These are phyloP conservation scores for Hirundichthys speculiger DNA, from an alignment of 2,113 vertebrate genomes.

Conservation along the genomic window DNA sequence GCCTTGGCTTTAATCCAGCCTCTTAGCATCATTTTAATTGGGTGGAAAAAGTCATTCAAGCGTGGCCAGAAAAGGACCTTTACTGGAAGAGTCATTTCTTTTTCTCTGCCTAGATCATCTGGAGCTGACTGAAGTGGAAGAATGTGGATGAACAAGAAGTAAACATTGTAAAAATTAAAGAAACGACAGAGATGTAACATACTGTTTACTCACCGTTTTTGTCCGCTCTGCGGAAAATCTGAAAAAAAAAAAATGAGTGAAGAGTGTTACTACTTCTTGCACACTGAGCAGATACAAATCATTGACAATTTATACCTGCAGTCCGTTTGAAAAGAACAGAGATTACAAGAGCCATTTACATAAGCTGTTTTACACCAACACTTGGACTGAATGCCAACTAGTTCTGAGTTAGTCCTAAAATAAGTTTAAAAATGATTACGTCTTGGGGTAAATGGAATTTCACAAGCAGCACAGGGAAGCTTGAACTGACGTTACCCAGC, in stretches of 20 bases:
- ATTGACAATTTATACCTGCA: too few relatives aligned
- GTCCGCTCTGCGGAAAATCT: conserved; percentile 84
- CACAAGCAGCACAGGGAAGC: neutral
- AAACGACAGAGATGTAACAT: neutral
- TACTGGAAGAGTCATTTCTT: conserved; percentile 19
- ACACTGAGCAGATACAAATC: conserved; percentile 20
- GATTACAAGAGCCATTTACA: too few relatives aligned
- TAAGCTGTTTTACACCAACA: too few relatives aligned
- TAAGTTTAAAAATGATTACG: conserved; percentile 1
- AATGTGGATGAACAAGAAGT: conserved; percentile 9
- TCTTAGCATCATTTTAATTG: conserved; percentile 56
- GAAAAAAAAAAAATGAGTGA: conserved; percentile 27
- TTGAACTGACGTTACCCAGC: neutral
- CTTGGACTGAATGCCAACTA: conserved; percentile 6
- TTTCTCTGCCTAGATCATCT: conserved; percentile 18
- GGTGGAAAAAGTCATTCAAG: conserved; percentile 28
- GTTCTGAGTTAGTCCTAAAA: conserved; percentile 6
- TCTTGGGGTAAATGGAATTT: conserved; percentile 17
- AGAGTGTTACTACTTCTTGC: conserved; percentile 25
- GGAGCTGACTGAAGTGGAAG: conserved; percentile 5
- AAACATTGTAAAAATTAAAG: conserved; percentile 28
- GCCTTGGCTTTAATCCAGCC: conserved; percentile 27
- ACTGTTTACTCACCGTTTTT: conserved; percentile 80
- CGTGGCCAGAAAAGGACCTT: conserved; percentile 23
- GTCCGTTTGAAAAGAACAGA: too few relatives aligned